Evolutionary conservation across 2,888 invertebrate genomes (phyloP).

Genomic region (Brassicogethes aeneus): DNA sequence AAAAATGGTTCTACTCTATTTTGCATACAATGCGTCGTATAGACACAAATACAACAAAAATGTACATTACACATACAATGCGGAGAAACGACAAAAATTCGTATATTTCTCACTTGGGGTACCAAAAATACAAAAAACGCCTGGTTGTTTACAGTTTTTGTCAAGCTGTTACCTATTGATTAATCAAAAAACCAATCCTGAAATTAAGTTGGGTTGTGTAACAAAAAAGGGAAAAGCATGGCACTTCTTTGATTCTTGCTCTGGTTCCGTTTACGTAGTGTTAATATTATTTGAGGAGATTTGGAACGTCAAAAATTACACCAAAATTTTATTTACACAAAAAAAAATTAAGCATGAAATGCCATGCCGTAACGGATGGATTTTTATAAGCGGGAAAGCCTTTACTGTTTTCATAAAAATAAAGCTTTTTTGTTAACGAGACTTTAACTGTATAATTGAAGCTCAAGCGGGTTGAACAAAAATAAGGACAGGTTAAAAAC

Average conservation of each 20-base stretch:
- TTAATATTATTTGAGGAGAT: conserved; percentile 20
- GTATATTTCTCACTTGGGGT: conserved; percentile 25
- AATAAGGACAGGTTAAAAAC: no score
- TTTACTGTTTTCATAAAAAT: no score
- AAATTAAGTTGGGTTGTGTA: conserved; percentile 17
- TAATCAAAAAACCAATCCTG: conserved; percentile 29
- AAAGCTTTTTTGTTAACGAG: no score
- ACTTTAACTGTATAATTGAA: no score
- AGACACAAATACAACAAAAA: conserved; percentile 25
- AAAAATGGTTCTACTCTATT: no score
- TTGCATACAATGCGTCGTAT: no score
- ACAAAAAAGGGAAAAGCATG: conserved; percentile 32
- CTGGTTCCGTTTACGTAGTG: conserved; percentile 34
- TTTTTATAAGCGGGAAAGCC: no score
- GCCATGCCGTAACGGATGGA: conserved; percentile 39
- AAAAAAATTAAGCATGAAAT: conserved; percentile 33
- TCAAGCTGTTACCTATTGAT: background rate
- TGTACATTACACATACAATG: conserved; percentile 32
- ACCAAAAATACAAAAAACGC: conserved; percentile 3
- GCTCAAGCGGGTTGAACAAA: no score
- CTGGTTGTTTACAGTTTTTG: conserved; percentile 5
- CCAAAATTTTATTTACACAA: conserved; percentile 5
- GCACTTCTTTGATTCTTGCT: conserved; percentile 30
- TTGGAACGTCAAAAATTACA: conserved; percentile 25
- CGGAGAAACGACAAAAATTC: conserved; percentile 32